Percentiles rank a stretch among this genome's conserved stretches.
phyloP scores from a whole-genome alignment of 2,888 invertebrate genomes.

The Plutella xylostella region DNA sequence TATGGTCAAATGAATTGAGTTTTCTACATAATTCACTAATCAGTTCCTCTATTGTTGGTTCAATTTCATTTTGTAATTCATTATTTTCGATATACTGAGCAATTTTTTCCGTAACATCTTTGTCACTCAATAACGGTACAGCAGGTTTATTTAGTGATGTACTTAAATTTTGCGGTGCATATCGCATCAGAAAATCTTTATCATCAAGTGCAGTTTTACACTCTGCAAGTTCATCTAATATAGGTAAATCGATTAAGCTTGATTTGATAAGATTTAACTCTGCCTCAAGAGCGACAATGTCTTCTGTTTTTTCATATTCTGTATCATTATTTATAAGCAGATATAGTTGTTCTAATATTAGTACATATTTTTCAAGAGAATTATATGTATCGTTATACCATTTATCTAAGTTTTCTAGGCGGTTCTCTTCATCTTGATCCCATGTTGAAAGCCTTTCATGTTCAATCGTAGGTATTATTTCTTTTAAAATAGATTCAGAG shows the following conservation, averaged over 20 bases:
- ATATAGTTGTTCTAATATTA: not conserved
- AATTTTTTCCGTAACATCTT: slow-evolving; percentile 53
- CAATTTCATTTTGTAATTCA: slow-evolving; percentile 48
- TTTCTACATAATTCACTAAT: not conserved
- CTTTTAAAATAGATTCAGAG: slow-evolving; percentile 42
- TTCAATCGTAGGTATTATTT: slow-evolving; percentile 51
- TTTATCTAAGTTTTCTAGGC: slow-evolving; percentile 34
- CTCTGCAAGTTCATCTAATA: slow-evolving; percentile 33
- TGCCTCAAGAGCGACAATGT: no score
- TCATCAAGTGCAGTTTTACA: slow-evolving; percentile 29
- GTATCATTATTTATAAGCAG: not conserved
- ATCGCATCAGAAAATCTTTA: slow-evolving; percentile 29
- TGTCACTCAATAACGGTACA: slow-evolving; percentile 52
- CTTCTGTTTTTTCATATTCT: not conserved
- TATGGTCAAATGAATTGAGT: not conserved
- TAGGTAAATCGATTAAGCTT: slow-evolving; percentile 26
- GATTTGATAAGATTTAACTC: slow-evolving; percentile 6
- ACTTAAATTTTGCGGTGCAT: slow-evolving; percentile 44
- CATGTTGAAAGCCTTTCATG: slow-evolving; percentile 40
- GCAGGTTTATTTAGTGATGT: slow-evolving; percentile 29
- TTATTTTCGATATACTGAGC: slow-evolving; percentile 38
- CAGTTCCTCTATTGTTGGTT: slow-evolving; percentile 50
- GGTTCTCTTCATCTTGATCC: slow-evolving; percentile 43
- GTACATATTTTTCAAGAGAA: slow-evolving; percentile 29
- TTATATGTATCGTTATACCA: slow-evolving; percentile 38